phyloP scores from a whole-genome alignment of 2,888 invertebrate species.

The Diogma glabrata region DNA sequence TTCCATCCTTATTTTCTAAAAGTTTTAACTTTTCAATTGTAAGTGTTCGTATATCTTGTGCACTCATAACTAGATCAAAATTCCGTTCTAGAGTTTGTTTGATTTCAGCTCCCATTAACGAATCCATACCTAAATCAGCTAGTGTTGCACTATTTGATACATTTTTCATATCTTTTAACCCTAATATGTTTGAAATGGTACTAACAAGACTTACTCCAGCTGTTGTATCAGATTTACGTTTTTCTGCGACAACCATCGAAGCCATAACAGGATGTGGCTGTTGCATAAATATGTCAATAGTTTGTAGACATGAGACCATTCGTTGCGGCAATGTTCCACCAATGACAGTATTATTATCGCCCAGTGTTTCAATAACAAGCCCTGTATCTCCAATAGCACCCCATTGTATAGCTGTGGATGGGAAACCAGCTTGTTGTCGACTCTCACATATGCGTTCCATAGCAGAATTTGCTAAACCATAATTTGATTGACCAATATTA shows the following conservation, averaged over 20 bases:
- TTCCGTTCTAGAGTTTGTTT: slow-evolving; percentile 90
- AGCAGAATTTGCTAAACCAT: slow-evolving; percentile 91
- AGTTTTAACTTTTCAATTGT: slow-evolving; percentile 65
- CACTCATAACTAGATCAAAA: slow-evolving; percentile 80
- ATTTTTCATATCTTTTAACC: slow-evolving; percentile 74
- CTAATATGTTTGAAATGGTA: slow-evolving; percentile 79
- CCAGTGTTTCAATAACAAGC: slow-evolving; percentile 78
- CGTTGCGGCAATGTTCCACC: slow-evolving; percentile 95
- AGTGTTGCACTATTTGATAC: slow-evolving; percentile 65
- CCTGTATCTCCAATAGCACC: slow-evolving; percentile 98
- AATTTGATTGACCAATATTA: slow-evolving; percentile 93
- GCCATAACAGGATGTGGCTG: slow-evolving; percentile 73
- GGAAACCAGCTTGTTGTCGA: slow-evolving; percentile 70
- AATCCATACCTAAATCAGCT: slow-evolving; percentile 95
- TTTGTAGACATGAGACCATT: slow-evolving; percentile 81
- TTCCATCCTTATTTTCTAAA: slow-evolving; percentile 27
- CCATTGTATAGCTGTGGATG: slow-evolving; percentile 92
- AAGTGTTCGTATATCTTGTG: slow-evolving; percentile 79
- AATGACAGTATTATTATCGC: slow-evolving; percentile 79
- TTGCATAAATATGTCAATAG: slow-evolving; percentile 83
- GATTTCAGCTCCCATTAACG: slow-evolving; percentile 97
- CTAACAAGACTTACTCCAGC: slow-evolving; percentile 56
- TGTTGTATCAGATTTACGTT: slow-evolving; percentile 47
- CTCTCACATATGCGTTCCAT: slow-evolving; percentile 94
- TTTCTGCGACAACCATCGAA: slow-evolving; percentile 81